Base-by-base conservation (phyloP, 1,140 invertebrate species). In the Microplitis demolitor region DNA sequence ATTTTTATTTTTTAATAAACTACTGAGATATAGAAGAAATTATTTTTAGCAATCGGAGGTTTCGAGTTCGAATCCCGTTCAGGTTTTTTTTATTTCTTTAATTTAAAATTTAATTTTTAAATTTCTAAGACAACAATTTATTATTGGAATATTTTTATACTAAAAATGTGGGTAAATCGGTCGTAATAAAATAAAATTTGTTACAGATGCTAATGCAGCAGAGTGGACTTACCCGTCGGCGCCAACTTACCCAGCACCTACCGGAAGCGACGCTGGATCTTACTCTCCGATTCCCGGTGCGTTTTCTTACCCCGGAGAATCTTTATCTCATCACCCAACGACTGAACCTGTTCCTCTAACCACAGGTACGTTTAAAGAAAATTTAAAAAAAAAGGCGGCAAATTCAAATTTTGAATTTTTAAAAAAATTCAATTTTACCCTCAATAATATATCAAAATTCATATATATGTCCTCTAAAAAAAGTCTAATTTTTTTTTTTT, bases 221-320 rank as follows among this genome's bases (percentile, higher is more conserved):
- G 85, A 88, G 72, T 87, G 85, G 86, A 69, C 83, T 31, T 87
- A 87, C 58, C 79, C 85, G n/a, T 80, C 86, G 16, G 78, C 82
- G 8, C 78, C 87, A 16, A 87, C 87, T 76, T 88, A 88, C 76
- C 85, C 86, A 16, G 81, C 81, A 39, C 82, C 83, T 70, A 80
- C 83, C 51, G 80, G 81, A 63, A 82, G 82, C 50, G 81, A 78
- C 73, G 79, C 83, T 58, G 84, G 84, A 63, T 84, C 85, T 4
- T 87, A 86, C 67, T 87, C 86, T 3, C 86, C 87, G 31, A 78
- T 87, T 69, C 85, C 80, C 16, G 85, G 85, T 45, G 85, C 85
- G 16, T 87, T 87, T 78, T 85, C 86, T 53, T 87, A 87, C 75
- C 85, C 85, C 5, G 82, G 84, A 1, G 86, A 88, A 75, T 80